Conservation (phyloP, 1,140 invertebrate genomes). For the Mya arenaria region DNA sequence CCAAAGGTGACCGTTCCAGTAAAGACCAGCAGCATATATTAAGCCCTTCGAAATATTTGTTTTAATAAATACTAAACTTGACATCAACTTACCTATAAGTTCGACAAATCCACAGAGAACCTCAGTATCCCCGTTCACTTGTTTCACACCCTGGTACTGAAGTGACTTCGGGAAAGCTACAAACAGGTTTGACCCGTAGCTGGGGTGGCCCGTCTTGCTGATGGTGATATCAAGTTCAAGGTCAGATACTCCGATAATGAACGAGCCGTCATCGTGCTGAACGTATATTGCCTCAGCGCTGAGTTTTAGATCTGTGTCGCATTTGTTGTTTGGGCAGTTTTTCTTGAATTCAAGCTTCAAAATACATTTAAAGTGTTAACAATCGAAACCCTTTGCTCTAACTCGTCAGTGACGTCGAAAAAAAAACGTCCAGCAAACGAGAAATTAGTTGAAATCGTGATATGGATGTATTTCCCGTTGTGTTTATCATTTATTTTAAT, state of each 20-base stretch:
- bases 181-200: conserved; percentile 49
- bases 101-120: not conserved
- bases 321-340: conserved; percentile 40
- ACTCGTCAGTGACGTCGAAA: no score
- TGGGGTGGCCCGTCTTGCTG: conserved; percentile 31
- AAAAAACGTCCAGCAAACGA: no score
- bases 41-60: no score
- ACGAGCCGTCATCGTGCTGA: not conserved
- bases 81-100: not conserved
- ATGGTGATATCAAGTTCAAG: conserved; percentile 27
- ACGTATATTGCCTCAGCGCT: not conserved
- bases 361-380: not conserved
- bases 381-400: no score
- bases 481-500: no score
- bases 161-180: conserved; percentile 27
- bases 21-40: no score
- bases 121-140: not conserved
- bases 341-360: conserved; percentile 48
- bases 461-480: no score
- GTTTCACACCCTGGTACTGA: conserved; percentile 30
- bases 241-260: not conserved
- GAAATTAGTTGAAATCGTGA: no score
- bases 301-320: conserved; percentile 29
- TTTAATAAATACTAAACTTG: no score
- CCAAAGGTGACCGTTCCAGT: no score